These are phyloP conservation scores for Lordiphosa stackelbergi DNA, from an alignment of 1,140 invertebrate genomes.

Conservation along the genomic window DNA sequence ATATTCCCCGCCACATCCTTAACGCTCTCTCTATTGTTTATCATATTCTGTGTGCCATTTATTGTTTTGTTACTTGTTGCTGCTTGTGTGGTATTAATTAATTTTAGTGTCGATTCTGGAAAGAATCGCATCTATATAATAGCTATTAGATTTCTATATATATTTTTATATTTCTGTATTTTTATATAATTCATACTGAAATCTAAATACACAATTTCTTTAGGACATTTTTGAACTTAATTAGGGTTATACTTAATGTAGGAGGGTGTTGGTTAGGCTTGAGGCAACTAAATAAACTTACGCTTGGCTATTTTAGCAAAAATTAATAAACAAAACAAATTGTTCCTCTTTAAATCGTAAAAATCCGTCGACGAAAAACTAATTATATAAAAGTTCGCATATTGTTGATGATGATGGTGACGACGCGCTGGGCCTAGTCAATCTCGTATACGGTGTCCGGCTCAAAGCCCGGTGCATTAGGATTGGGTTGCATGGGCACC, in stretches of 20 bases:
- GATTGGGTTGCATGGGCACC: slow-evolving; percentile 12
- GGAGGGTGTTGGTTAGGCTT: not conserved
- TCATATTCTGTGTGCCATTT: slow-evolving; percentile 54
- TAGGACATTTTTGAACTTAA: slow-evolving; percentile 63
- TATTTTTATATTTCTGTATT: slow-evolving; percentile 28
- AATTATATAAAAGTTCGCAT: not conserved
- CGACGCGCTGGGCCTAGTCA: slow-evolving; percentile 40
- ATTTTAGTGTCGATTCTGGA: slow-evolving; percentile 24
- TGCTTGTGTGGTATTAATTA: slow-evolving; percentile 43
- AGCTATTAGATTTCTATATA: slow-evolving; percentile 47
- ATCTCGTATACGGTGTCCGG: slow-evolving; percentile 73
- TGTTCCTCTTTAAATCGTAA: no score
- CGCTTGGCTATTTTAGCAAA: slow-evolving; percentile 26
- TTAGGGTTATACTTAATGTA: slow-evolving; percentile 20
- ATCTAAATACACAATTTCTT: slow-evolving; percentile 34
- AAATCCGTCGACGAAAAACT: not conserved
- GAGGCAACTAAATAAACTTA: slow-evolving; percentile 35
- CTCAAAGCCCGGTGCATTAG: slow-evolving; percentile 54
- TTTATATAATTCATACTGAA: slow-evolving; percentile 23
- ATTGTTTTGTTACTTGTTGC: slow-evolving; percentile 52
- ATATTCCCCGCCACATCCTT: no score
- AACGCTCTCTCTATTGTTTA: no score
- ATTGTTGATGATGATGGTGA: not conserved
- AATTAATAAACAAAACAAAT: slow-evolving; percentile 15
- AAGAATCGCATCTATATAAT: slow-evolving; percentile 41